Base-by-base conservation (phyloP, 2,797 vertebrate genomes). In the Scarus forsteni region DNA sequence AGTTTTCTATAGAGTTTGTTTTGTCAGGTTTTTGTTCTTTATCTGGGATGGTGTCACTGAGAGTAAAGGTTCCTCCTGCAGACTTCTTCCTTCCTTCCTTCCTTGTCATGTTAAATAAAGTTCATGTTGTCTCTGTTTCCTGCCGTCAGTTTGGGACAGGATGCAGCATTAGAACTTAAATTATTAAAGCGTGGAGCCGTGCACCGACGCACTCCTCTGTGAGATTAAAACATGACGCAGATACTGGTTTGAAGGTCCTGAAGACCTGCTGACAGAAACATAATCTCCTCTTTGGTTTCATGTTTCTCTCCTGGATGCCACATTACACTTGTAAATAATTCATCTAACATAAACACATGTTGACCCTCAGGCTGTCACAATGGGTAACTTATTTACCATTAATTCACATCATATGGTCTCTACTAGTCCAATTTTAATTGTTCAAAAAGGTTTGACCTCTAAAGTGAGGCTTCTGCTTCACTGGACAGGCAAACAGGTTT, bases 121-220 rank as follows among this genome's bases (percentile, higher is more conserved):
- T 55, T 54, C 60, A 59, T 2, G 4, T 18, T 16, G 34, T 10
- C 43, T 36, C 61, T 76, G 64, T 66, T 72, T 68, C 43, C 61
- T 66, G 69, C 60, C 64, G 75, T 72, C 43, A 69, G 44, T 49
- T 67, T 46, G 36, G 71, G 54, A 58, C 52, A 63, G 48, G 48
- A 54, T 52, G 49, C 59, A 71, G 50, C 66, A 74, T 57, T 35
- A 44, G 40, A n/a, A 16, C 60, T 67, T 89, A 48, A 80, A 86
- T 88, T 75, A 86, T 88, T 88, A 61, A 88, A 51, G 59, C 64
- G 42, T 52, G 10, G 51, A 52, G 57, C n/a, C n/a, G n/a, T n/a
- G n/a, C 50, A 66, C 42, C 43, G 61, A 39, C 38, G 43, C 44
- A n/a, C 45, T 16, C 3, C 34, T n/a, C 58, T 15, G 44, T 35